These are phyloP conservation scores for Scartelaos histophorus DNA, from an alignment of 2,113 vertebrate species.

Conservation along the genomic window DNA sequence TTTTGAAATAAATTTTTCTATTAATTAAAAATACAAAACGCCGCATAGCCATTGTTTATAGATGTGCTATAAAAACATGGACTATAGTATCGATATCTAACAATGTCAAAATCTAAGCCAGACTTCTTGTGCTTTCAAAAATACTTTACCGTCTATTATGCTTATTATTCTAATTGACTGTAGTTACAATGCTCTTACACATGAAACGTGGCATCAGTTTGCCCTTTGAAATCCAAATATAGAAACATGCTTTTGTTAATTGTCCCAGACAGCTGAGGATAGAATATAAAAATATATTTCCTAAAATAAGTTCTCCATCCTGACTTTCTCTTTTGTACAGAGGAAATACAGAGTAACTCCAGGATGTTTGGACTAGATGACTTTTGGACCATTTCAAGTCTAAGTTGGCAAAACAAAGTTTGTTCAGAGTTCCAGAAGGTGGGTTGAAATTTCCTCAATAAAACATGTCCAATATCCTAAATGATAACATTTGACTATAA, in stretches of 20 bases:
- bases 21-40: neutral
- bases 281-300: conserved; percentile 42
- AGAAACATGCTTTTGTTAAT: conserved; percentile 58
- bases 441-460: neutral
- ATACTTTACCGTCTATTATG: neutral
- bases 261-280: conserved; percentile 43
- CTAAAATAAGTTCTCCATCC: conserved; percentile 49
- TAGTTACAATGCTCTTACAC: no score
- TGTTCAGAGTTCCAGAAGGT: neutral
- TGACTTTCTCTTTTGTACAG: conserved; percentile 25
- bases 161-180: neutral
- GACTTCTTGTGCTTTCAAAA: neutral
- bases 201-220: conserved; percentile 19
- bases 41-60: no score
- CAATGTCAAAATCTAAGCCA: neutral
- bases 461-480: neutral
- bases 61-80: no score
- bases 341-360: conserved; percentile 38
- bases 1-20: no score
- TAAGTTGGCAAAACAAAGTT: conserved; percentile 27
- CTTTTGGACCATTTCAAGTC: conserved; percentile 40
- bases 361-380: conserved; percentile 61
- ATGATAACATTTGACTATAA: neutral
- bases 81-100: no score
- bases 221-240: conserved; percentile 61